Evolutionary conservation across 2,113 vertebrate genomes (phyloP).

Genomic region (Climacteris rufus): DNA sequence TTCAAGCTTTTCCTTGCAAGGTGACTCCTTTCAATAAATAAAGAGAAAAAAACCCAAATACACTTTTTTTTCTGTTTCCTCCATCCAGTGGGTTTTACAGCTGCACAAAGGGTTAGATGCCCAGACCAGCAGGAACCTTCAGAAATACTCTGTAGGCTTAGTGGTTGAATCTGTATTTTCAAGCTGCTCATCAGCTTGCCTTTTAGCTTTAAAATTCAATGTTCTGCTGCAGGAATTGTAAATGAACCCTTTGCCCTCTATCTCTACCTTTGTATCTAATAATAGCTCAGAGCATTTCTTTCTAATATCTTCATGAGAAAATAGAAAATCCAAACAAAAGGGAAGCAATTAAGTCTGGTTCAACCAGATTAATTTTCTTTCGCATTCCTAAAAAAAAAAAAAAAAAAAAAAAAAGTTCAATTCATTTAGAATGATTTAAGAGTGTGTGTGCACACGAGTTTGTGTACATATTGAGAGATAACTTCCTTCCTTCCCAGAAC

Average conservation of each 20-base stretch:
- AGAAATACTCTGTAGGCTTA: background rate
- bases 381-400: background rate
- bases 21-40: background rate
- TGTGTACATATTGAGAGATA: background rate
- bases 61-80: background rate
- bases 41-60: background rate
- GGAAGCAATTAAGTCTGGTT: slow-evolving; percentile 5
- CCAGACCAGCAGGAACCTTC: background rate
- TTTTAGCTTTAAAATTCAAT: background rate
- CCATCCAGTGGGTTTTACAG: background rate
- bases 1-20: background rate
- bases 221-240: slow-evolving; percentile 2
- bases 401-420: background rate
- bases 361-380: background rate
- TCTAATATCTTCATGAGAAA: background rate
- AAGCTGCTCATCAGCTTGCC: background rate
- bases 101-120: background rate
- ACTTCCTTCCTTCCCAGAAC: slow-evolving; percentile 21
- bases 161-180: background rate
- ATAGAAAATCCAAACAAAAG: slow-evolving; percentile 9
- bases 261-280: slow-evolving; percentile 3
- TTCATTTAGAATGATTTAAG: background rate
- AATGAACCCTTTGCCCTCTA: slow-evolving; percentile 22
- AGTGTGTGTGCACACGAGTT: background rate
- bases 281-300: background rate